A percentile compares a stretch with the other conserved stretches of the same genome.
Conservation (phyloP, 2,797 vertebrate species). For the Netta rufina region DNA sequence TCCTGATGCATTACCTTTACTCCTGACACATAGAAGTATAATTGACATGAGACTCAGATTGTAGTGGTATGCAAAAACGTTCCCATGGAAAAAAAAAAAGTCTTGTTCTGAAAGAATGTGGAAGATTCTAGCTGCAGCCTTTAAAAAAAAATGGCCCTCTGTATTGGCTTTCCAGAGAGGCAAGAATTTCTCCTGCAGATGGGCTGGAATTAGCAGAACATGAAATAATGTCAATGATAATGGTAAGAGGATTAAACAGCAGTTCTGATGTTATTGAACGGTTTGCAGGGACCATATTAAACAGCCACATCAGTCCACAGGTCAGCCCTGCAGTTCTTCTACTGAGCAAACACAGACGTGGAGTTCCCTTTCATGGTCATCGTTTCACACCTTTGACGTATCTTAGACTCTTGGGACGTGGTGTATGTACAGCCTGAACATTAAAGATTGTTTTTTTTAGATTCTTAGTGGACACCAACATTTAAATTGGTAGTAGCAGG, state of each 20-base stretch:
- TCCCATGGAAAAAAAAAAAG: background rate
- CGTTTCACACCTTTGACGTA: constrained; percentile 42
- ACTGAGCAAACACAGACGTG: constrained; percentile 55
- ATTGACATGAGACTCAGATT: background rate
- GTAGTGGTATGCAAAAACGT: background rate
- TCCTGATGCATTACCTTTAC: background rate
- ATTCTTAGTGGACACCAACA: accelerated
- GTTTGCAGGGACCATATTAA: constrained; percentile 63
- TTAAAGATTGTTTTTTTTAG: background rate
- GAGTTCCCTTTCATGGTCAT: constrained; percentile 32
- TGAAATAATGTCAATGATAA: constrained; percentile 52
- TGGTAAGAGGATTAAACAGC: constrained; percentile 64
- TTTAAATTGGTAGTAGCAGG: background rate
- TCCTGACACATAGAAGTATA: background rate
- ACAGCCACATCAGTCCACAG: constrained; percentile 29
- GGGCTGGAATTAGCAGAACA: constrained; percentile 44
- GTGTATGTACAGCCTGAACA: constrained; percentile 38
- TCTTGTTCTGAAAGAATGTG: background rate
- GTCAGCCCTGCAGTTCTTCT: constrained; percentile 31
- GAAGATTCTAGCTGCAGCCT: background rate
- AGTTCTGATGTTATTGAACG: constrained; percentile 53
- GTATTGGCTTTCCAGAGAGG: background rate
- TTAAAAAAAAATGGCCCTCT: background rate
- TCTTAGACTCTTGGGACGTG: constrained; percentile 4
- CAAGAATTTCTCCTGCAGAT: constrained; percentile 29